phyloP scores from a whole-genome alignment of 2,797 vertebrate genomes.

The Merluccius polli region DNA sequence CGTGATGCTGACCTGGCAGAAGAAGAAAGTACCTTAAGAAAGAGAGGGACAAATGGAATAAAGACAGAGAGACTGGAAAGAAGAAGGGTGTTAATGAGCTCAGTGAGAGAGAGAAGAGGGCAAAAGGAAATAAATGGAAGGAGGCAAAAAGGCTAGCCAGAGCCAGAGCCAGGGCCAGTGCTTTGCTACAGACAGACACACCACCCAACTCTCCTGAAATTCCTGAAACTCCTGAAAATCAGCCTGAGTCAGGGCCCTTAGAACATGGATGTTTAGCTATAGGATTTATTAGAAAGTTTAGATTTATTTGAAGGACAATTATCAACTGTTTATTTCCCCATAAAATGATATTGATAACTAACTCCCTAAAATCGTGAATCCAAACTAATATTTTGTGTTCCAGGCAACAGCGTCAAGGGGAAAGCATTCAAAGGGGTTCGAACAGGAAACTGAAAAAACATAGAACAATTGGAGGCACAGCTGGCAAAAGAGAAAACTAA shows the following conservation, averaged over 20 bases:
- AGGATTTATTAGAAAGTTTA: slow-evolving; percentile 12
- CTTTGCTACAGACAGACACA: slow-evolving; percentile 15
- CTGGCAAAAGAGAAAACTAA: slow-evolving; percentile 16
- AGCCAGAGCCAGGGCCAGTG: slow-evolving; percentile 3
- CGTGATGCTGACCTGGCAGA: slow-evolving; percentile 17
- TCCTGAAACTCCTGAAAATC: slow-evolving; percentile 17
- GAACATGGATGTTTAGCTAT: slow-evolving; percentile 18
- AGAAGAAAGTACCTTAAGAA: slow-evolving; percentile 16
- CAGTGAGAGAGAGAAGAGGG: slow-evolving; percentile 4
- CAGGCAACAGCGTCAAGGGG: slow-evolving; percentile 20
- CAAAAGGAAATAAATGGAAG: not conserved
- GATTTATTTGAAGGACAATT: slow-evolving; percentile 23
- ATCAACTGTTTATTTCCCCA: slow-evolving; percentile 18
- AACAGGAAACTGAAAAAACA: slow-evolving; percentile 21
- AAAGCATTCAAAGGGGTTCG: slow-evolving; percentile 3
- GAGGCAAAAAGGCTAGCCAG: slow-evolving; percentile 9
- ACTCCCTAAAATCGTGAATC: slow-evolving; percentile 6
- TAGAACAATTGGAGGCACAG: slow-evolving; percentile 1
- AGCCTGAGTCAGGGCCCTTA: slow-evolving; percentile 15
- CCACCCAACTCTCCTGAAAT: slow-evolving; percentile 13
- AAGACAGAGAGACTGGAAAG: too few species aligned
- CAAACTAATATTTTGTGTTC: slow-evolving; percentile 21
- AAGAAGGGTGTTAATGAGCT: too few species aligned
- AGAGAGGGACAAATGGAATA: slow-evolving; percentile 1
- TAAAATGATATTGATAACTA: slow-evolving; percentile 18